Base-by-base conservation (phyloP, 2,888 invertebrate species). In the Odontomyia ornata region DNA sequence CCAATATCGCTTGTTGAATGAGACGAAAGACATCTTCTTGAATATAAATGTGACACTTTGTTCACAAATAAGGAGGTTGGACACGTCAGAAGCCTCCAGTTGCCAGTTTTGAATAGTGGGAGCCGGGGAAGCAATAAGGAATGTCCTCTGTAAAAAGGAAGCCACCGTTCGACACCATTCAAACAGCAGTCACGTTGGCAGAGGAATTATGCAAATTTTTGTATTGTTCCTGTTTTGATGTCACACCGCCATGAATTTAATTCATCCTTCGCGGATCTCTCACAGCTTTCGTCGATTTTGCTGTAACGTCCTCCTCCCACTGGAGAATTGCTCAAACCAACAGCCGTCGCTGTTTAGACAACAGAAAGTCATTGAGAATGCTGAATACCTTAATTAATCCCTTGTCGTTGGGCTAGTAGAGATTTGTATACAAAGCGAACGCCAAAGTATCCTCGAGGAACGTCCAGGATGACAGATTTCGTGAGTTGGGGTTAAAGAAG, bases 11-110 rank as follows among this genome's bases (percentile, higher is more conserved):
- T 79, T 79, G 78, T 79, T 79, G 78, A 79, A 79, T 79, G 77
- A 77, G 57, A 71, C 72, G 75, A 71, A 78, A 77, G 77, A 77
- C 77, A 78, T 75, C 78, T 79, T 72, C 78, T 79, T 79, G 78
- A 79, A 77, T 79, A 79, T 79, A 79, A 79, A 79, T 79, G 78
- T 77, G 78, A 79, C 77, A 78, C 78, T 78, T 78, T 78, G 77
- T 78, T 77, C 77, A 71, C 77, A 78, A 78, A 78, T 77, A 78
- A 77, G 75, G 57, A 60, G 43, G 27, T 75, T 21, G 43, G 60
- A 60, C 36, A 36, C 75, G 28, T 23, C 60, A 1, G 25, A 46
- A 15, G 57, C 73, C 21, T 21, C 36, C 15, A 5, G 30, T 56
- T 3, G 13, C 52, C 18, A 21, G 18, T 52, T 18, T 56, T 56